Evolutionary conservation across 2,888 invertebrate species (phyloP).

Genomic region (Liopterus haemorrhoidalis): DNA sequence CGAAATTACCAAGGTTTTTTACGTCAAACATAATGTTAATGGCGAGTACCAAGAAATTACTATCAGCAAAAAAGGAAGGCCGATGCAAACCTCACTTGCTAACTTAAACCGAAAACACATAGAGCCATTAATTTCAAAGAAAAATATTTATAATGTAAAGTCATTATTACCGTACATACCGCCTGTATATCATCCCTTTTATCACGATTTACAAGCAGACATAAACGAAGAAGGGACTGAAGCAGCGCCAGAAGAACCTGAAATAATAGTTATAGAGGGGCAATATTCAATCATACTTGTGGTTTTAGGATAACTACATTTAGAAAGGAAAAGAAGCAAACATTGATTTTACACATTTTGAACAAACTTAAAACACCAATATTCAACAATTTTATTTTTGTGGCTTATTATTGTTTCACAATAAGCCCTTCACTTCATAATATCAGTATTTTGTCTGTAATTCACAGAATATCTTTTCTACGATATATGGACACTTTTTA

Average conservation of each 20-base stretch:
- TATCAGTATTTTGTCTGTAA: too few relatives aligned
- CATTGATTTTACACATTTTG: too few relatives aligned
- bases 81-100: neutral
- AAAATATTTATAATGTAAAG: neutral
- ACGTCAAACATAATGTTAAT: neutral
- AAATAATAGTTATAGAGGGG: too few relatives aligned
- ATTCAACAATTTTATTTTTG: constrained; percentile 1
- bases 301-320: too few relatives aligned
- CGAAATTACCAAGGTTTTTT: neutral
- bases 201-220: neutral
- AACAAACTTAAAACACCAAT: neutral
- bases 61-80: constrained; percentile 1
- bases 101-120: neutral
- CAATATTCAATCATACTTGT: too few relatives aligned
- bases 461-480: too few relatives aligned
- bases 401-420: constrained; percentile 1
- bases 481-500: too few relatives aligned
- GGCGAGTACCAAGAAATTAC: neutral
- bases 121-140: constrained; percentile 1
- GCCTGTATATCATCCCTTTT: neutral
- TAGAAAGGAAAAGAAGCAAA: too few relatives aligned
- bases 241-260: constrained; percentile 1
- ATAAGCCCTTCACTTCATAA: too few relatives aligned
- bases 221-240: neutral
- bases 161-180: neutral